Base-by-base conservation (phyloP, 2,888 invertebrate species). In the Tenthredo distinguenda region DNA sequence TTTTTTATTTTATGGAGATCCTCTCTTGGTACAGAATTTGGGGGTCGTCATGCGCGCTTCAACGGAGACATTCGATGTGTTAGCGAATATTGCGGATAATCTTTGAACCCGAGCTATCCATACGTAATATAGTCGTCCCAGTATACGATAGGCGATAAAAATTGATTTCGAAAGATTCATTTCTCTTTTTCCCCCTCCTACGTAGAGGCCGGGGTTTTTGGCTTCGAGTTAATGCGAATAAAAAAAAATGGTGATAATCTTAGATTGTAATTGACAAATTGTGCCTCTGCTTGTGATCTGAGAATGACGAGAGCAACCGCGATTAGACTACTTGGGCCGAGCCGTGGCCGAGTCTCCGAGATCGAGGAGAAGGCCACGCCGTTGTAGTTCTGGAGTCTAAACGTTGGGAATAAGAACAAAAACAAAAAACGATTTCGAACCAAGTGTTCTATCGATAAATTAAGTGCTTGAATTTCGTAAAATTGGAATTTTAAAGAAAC, bases 251-350 rank as follows among this genome's bases (percentile, higher is more conserved):
- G 83, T 83, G 83, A 83, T 83, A 83, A 83, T 31, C 26, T 71
- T 83, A 83, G 68, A 26, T 68, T 34, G 21, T 83, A 68, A 83
- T 81, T 81, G 58, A 62, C 0, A 47, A 83, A 83, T 83, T 83
- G 83, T 83, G 83, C 65, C 83, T 83, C 68, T 47, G 34, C 65
- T 83, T 83, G 68, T 83, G 68, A 83, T 83, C 47, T 83, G 71
- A 77, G 9, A 77, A 77, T 21, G 37, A 43, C 5, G 7, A 43
- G 21, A 55, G n/a, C 31, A 55, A 18, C 3, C 50, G 74, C 21
- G 77, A 10, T 40, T 34, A 34, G n/a, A 43, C 18, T 50, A 31
- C 15, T 21, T 7, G 9, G 74, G 5, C 18, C 74, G 47, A 40
- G 26, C 21, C 43, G 40, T 18, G 10, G 2, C 37, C 37, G 15